Evolutionary conservation across 2,888 invertebrate species (phyloP).

Genomic region (Mesochorus sp.): DNA sequence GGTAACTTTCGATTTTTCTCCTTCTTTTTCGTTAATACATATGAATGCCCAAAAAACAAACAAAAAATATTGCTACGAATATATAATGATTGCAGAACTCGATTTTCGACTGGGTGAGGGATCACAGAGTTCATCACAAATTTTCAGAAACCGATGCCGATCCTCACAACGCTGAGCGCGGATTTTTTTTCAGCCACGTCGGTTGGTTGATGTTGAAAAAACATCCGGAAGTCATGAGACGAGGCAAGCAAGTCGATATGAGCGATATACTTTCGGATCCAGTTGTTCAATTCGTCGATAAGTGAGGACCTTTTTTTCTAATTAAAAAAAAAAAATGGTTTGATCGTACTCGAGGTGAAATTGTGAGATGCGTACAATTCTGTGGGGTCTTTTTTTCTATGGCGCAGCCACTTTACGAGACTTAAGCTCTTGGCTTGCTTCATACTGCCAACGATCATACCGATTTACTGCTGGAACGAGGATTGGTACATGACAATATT

Average conservation of each 20-base stretch:
- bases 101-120: slow-evolving; percentile 89
- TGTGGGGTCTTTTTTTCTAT: neutral
- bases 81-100: slow-evolving; percentile 83
- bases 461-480: slow-evolving; percentile 85
- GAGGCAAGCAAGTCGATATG: slow-evolving; percentile 90
- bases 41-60: neutral
- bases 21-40: neutral
- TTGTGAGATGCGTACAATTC: too few relatives aligned
- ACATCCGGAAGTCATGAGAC: slow-evolving; percentile 91
- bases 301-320: slow-evolving; percentile 81
- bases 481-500: slow-evolving; percentile 82
- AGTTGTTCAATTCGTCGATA: slow-evolving; percentile 89
- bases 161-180: slow-evolving; percentile 91
- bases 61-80: neutral
- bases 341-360: too few relatives aligned
- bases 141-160: slow-evolving; percentile 90
- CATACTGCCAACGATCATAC: slow-evolving; percentile 84
- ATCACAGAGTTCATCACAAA: slow-evolving; percentile 90
- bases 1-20: slow-evolving; percentile 48
- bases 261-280: slow-evolving; percentile 91
- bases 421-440: slow-evolving; percentile 84
- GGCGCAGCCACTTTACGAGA: slow-evolving; percentile 82
- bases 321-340: too few relatives aligned
- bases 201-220: slow-evolving; percentile 96
- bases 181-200: slow-evolving; percentile 96